Evolutionary conservation across 2,113 vertebrate species (phyloP), one percentile per base, ranked within the genome.

Genomic region (Sprattus sprattus): DNA sequence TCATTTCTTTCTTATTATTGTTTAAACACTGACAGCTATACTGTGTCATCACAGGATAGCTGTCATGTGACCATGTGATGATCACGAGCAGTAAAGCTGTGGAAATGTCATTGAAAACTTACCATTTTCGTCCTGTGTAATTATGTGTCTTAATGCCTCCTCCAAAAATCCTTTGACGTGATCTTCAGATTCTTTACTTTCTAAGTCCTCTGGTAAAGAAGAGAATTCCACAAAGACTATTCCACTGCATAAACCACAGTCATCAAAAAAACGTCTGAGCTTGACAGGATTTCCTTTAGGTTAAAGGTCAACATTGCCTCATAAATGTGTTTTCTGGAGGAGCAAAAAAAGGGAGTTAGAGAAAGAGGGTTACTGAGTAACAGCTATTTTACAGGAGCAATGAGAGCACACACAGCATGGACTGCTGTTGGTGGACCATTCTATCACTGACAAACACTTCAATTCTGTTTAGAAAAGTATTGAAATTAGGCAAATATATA

Each of bases 211-310:
- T 44, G 25, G 22, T 67, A 39, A 4, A 32, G 28, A 39, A 78
- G 28, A 15, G 32, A 16, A 67, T 39, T 78, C 71, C 71, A 78
- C 71, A 39, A 39, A 78, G 71, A 78, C 28, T 78, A 39, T 78
- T 39, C 71, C 28, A 15, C 71, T 44, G 71, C 71, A 18, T 32
- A 39, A 78, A 13, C 11, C 71, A 15, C 28, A 32, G 28, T 78
- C 71, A 78, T 78, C 71, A 78, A 78, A 78, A 78, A 39, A 78
- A 0, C 3, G 13, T 32, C 71, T 13, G 71, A 32, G 71, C 71
- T 78, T 78, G 71, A 78, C 71, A 78, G 71, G 71, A 78, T 78
- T 78, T 78, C 71, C 71, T 78, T 78, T 78, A 39, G 71, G 71
- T 39, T 13, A 11, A 78, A 78, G 71, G 71, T 78, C 71, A 39